Conservation (phyloP, 1,140 invertebrate species). For the Drosophila sp. region DNA sequence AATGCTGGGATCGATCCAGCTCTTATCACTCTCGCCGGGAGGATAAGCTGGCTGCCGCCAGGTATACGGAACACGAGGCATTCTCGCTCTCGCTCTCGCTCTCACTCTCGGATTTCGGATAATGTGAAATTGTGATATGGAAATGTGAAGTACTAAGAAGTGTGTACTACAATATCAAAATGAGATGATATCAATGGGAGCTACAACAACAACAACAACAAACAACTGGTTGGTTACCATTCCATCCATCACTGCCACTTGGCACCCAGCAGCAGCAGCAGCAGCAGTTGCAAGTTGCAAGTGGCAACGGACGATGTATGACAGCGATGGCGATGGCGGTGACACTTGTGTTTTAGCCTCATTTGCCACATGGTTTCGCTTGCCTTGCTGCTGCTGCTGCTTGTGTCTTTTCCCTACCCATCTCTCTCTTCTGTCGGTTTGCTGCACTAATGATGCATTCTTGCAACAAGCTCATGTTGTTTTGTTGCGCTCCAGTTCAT, state of each 20-base stretch:
- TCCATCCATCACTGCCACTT: constrained; percentile 64
- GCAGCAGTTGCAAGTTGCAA: not conserved
- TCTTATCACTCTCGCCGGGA: constrained; percentile 47
- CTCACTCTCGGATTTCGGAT: too few relatives aligned
- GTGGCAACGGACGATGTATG: not conserved
- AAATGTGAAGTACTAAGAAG: not conserved
- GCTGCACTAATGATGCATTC: constrained; percentile 74
- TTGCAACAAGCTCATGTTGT: constrained; percentile 46
- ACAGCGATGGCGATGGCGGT: constrained; percentile 30
- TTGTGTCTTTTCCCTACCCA: constrained; percentile 9
- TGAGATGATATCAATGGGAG: constrained; percentile 23
- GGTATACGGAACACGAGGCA: constrained; percentile 44
- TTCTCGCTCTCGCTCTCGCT: not conserved
- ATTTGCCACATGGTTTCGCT: constrained; percentile 72
- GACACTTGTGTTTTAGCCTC: constrained; percentile 68
- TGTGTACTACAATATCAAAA: not conserved
- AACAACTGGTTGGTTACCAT: constrained; percentile 6
- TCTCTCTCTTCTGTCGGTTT: constrained; percentile 32
- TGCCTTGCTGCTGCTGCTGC: constrained; percentile 28
- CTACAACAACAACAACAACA: constrained; percentile 9
- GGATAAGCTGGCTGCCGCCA: constrained; percentile 53
- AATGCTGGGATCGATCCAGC: constrained; percentile 50
- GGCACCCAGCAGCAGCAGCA: constrained; percentile 1
- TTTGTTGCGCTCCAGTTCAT: constrained; percentile 59
- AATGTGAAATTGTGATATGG: too few relatives aligned